These are phyloP conservation scores for Bombus turneri DNA, from an alignment of 1,140 invertebrate genomes.

Conservation along the genomic window DNA sequence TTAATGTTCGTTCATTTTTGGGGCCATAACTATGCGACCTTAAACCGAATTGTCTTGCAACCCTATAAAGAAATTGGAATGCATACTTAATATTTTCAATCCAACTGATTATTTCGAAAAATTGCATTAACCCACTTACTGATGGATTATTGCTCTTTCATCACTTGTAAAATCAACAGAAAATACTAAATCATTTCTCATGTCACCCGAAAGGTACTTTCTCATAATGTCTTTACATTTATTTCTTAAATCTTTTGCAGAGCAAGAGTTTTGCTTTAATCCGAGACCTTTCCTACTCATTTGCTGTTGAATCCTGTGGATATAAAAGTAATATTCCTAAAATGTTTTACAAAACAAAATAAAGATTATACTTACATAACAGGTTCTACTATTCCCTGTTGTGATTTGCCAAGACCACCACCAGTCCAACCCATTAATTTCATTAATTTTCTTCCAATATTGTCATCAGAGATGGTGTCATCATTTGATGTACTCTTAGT, in stretches of 20 bases:
- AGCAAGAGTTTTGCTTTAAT: conserved; percentile 71
- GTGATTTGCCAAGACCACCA: conserved; percentile 88
- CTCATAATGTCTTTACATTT: conserved; percentile 76
- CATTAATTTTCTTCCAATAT: conserved; percentile 88
- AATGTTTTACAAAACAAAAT: not conserved
- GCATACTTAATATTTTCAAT: not conserved
- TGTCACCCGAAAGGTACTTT: conserved; percentile 83
- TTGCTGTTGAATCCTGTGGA: conserved; percentile 79
- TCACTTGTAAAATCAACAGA: conserved; percentile 87
- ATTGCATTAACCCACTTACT: conserved; percentile 76
- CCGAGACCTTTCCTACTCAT: conserved; percentile 76
- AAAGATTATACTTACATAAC: conserved; percentile 81
- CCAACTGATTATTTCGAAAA: not conserved
- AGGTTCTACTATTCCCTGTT: conserved; percentile 87
- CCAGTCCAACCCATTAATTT: conserved; percentile 92
- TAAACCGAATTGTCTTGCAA: conserved; percentile 76
- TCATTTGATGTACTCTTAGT: conserved; percentile 31
- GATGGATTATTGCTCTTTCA: conserved; percentile 87
- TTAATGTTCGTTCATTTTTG: conserved; percentile 69
- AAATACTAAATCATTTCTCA: conserved; percentile 86
- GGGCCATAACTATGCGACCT: conserved; percentile 77
- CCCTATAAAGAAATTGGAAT: conserved; percentile 58
- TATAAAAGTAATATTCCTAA: conserved; percentile 18
- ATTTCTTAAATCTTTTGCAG: conserved; percentile 76
- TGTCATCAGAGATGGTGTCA: conserved; percentile 79